Conservation (phyloP, 2,113 vertebrate genomes). For the Entelurus aequoreus region DNA sequence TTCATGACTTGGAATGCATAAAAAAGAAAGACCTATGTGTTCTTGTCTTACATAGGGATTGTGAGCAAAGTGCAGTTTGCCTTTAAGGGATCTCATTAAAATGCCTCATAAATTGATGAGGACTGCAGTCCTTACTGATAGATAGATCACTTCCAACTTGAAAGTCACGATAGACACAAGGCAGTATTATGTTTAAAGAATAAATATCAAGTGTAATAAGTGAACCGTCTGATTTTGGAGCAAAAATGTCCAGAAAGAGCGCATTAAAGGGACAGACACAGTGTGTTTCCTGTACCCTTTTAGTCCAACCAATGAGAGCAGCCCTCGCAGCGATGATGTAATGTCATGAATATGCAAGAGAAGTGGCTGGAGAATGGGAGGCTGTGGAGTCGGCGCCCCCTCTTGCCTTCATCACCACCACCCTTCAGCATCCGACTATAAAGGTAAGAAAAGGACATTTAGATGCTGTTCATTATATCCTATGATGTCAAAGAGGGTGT, state of each 20-base stretch:
- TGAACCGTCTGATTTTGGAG: no score
- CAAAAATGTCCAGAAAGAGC: neutral
- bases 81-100: no score
- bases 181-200: neutral
- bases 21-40: no score
- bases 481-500: neutral
- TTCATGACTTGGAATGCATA: no score
- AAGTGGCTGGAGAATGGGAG: conserved; percentile 56
- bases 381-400: conserved; percentile 61
- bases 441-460: conserved; percentile 44
- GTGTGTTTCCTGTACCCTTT: neutral
- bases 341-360: conserved; percentile 70
- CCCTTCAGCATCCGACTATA: conserved; percentile 43
- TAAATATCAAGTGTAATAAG: neutral
- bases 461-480: neutral
- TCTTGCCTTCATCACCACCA: conserved; percentile 45
- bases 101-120: no score
- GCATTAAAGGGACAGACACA: neutral
- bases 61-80: no score
- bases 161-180: no score
- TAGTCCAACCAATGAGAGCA: conserved; percentile 1
- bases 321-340: conserved; percentile 66
- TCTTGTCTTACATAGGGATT: no score
- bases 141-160: no score
- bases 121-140: no score